Evolutionary conservation across 1,140 invertebrate species (phyloP).

Genomic region (Hestina assimilis): DNA sequence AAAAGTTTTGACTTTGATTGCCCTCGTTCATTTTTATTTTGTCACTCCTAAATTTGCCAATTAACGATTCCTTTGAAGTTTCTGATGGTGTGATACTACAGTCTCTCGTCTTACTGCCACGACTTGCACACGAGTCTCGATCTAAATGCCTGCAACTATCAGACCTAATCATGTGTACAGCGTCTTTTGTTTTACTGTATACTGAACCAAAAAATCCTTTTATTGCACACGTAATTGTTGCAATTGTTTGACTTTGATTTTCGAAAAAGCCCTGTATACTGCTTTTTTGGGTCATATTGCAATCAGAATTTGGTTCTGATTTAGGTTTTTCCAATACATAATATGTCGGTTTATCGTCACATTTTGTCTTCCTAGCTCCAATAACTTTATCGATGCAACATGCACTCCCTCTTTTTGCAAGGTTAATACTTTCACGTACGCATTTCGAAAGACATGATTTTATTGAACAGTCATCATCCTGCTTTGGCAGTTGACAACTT

Average conservation of each 20-base stretch:
- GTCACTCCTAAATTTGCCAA: constrained; percentile 13
- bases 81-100: background rate
- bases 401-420: constrained; percentile 24
- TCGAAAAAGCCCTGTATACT: constrained; percentile 22
- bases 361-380: constrained; percentile 27
- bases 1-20: constrained; percentile 5
- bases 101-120: constrained; percentile 16
- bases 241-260: constrained; percentile 25
- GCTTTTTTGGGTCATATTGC: constrained; percentile 2
- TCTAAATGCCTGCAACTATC: constrained; percentile 29
- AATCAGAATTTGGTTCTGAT: background rate
- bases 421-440: constrained; percentile 24
- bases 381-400: constrained; percentile 22
- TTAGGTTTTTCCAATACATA: constrained; percentile 29
- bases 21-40: constrained; percentile 4
- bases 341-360: constrained; percentile 28
- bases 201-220: constrained; percentile 38
- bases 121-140: background rate
- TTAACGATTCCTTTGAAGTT: background rate
- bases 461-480: constrained; percentile 16
- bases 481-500: background rate
- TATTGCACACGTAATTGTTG: constrained; percentile 38
- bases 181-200: constrained; percentile 43
- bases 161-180: constrained; percentile 33
- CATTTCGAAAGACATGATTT: constrained; percentile 26